Evolutionary conservation across 2,797 vertebrate genomes (phyloP), one percentile per base, ranked within the genome.

Genomic region (Halcyon leucocephala): DNA sequence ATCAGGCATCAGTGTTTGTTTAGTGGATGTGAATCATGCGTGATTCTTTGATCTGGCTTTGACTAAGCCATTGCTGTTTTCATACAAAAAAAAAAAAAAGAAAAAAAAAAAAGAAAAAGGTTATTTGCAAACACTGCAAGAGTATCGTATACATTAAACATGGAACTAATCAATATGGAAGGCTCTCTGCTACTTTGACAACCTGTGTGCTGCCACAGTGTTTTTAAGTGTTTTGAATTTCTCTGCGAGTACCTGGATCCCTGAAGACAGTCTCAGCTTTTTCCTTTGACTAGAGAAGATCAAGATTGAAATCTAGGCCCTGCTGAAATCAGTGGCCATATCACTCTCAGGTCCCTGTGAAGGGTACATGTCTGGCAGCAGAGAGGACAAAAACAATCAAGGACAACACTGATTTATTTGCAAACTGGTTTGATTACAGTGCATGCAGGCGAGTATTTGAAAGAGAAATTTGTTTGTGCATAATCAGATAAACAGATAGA

Each of bases 1-100:
- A 98, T 97, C 96, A 97, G 97, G 96, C 97, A 97, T 98, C 98
- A 98, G 97, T 97, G 97, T 98, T 98, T 98, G 97, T 98, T 98
- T 98, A 98, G 98, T 97, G 96, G 95, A 98, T 98, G 97, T 97
- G 98, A 98, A 96, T 98, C 97, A 97, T 90, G 96, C 72, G 31
- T 95, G 97, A 94, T 90, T 97, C 97, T 98, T 98, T 98, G 98
- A 98, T 98, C 97, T 95, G 97, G 93, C 96, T 98, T 97, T 97
- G 97, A 98, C 97, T 98, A 97, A 98, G 97, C 97, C 94, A 79
- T 95, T 97, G 97, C 97, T 97, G 95, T 98, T 98, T 97, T 98
- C 96, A 96, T 98, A 97, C 96, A 33, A 28, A n/a, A 97, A 97
- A 33, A n/a, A 55, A 97, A 97, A 98, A 93, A 97, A 97, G 97